phyloP scores from a whole-genome alignment of 30 jellyfish, hydroid and myxozoan species.

The Rhopilema esculentum region DNA sequence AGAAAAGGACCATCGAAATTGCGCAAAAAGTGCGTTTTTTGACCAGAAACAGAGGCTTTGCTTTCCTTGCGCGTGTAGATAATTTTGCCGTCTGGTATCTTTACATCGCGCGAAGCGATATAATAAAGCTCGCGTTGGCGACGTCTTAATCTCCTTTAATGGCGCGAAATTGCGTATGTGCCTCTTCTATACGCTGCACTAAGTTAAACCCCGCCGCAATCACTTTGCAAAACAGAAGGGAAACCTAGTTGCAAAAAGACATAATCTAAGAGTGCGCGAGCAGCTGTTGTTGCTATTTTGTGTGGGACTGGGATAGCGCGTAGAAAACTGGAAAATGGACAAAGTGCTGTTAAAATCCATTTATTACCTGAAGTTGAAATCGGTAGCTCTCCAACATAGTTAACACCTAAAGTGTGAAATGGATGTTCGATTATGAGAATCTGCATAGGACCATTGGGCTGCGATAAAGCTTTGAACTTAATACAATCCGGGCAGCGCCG shows the following conservation, averaged over 20 bases:
- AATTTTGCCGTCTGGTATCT: constrained; percentile 28
- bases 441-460: constrained; percentile 66
- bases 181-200: neutral
- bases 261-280: constrained; percentile 20
- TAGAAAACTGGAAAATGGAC: constrained; percentile 50
- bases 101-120: constrained; percentile 16
- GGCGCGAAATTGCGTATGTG: constrained; percentile 39
- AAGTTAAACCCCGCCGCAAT: constrained; percentile 40
- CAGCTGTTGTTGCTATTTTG: constrained; percentile 41
- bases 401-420: constrained; percentile 47
- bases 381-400: constrained; percentile 60
- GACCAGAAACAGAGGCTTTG: neutral
- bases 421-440: constrained; percentile 41
- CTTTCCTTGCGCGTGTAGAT: constrained; percentile 30
- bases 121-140: constrained; percentile 60
- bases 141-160: constrained; percentile 31
- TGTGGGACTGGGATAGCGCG: constrained; percentile 61
- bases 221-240: constrained; percentile 60
- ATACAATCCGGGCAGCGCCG: constrained; percentile 50
- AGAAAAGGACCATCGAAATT: constrained; percentile 52
- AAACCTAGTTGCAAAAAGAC: constrained; percentile 41
- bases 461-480: constrained; percentile 24
- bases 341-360: constrained; percentile 56
- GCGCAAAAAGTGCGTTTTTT: constrained; percentile 28
- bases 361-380: constrained; percentile 36